A percentile compares a stretch with the other conserved stretches of the same genome.
Conservation (phyloP, 2,888 invertebrate species). For the Ischnus inquisitorius region DNA sequence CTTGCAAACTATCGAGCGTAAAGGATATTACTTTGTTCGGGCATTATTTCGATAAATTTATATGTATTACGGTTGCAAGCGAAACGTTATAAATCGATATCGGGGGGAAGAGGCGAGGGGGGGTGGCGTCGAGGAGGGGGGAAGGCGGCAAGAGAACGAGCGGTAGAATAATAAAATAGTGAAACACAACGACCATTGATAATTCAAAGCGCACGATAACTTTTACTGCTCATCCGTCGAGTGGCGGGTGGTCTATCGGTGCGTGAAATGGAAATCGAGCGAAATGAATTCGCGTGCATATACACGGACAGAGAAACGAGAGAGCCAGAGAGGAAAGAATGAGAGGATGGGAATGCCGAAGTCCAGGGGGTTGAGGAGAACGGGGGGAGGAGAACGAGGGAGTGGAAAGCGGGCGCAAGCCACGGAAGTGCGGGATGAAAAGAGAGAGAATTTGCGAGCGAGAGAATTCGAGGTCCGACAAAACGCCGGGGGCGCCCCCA, state of each 20-base stretch:
- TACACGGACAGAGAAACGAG: neutral
- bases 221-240: constrained; percentile 79
- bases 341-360: constrained; percentile 47
- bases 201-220: constrained; percentile 82
- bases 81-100: constrained; percentile 66
- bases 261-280: constrained; percentile 83
- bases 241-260: constrained; percentile 77
- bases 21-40: constrained; percentile 28
- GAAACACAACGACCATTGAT: constrained; percentile 74
- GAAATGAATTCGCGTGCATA: constrained; percentile 78
- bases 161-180: constrained; percentile 71
- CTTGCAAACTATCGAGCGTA: constrained; percentile 12
- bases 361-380: constrained; percentile 34
- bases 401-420: constrained; percentile 35
- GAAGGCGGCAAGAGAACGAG: constrained; percentile 24
- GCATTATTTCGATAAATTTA: constrained; percentile 40
- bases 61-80: neutral
- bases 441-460: constrained; percentile 30
- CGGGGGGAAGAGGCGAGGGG: constrained; percentile 41
- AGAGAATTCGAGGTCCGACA: constrained; percentile 49
- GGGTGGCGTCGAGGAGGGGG: neutral
- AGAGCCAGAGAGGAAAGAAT: constrained; percentile 54
- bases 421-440: constrained; percentile 56
- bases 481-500: constrained; percentile 72
- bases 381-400: constrained; percentile 21